phyloP scores from a whole-genome alignment of 2,888 invertebrate genomes.

The Timandra comae region DNA sequence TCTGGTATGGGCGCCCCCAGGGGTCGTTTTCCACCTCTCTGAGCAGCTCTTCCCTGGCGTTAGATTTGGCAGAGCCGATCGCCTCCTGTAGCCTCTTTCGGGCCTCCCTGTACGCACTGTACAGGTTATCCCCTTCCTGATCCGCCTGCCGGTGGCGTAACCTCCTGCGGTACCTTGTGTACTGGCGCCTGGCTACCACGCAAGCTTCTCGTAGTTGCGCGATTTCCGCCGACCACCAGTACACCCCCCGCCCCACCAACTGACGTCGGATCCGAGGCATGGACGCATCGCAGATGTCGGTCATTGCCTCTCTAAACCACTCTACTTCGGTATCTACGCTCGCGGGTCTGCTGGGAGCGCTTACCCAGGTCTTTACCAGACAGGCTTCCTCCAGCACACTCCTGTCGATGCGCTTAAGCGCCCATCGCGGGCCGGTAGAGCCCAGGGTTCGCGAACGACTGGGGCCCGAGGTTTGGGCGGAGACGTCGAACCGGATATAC shows the following conservation, averaged over 20 bases:
- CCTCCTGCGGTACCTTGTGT: too few relatives aligned
- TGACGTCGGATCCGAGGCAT: not conserved
- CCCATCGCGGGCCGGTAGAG: slow-evolving; percentile 9
- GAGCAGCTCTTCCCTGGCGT: too few relatives aligned
- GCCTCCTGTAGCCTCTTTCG: too few relatives aligned
- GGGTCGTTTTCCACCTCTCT: too few relatives aligned
- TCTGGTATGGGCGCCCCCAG: too few relatives aligned
- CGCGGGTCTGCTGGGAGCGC: accelerated
- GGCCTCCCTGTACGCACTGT: too few relatives aligned
- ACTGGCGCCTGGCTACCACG: not conserved
- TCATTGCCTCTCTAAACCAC: not conserved
- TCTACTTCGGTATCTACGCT: not conserved
- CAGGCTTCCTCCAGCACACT: slow-evolving; percentile 10
- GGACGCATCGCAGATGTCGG: slow-evolving; percentile 1
- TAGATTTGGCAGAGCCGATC: too few relatives aligned
- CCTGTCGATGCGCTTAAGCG: slow-evolving; percentile 4
- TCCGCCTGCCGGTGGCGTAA: too few relatives aligned
- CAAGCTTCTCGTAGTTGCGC: not conserved
- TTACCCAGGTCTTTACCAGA: slow-evolving; percentile 9
- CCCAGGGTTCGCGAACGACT: not conserved
- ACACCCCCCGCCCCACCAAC: not conserved
- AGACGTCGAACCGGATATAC: slow-evolving; percentile 3
- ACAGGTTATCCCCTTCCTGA: too few relatives aligned
- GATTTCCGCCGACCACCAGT: slow-evolving; percentile 4
- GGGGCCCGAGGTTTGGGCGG: not conserved